phyloP scores from a whole-genome alignment of 2,113 vertebrate species.

The Prinia subflava region DNA sequence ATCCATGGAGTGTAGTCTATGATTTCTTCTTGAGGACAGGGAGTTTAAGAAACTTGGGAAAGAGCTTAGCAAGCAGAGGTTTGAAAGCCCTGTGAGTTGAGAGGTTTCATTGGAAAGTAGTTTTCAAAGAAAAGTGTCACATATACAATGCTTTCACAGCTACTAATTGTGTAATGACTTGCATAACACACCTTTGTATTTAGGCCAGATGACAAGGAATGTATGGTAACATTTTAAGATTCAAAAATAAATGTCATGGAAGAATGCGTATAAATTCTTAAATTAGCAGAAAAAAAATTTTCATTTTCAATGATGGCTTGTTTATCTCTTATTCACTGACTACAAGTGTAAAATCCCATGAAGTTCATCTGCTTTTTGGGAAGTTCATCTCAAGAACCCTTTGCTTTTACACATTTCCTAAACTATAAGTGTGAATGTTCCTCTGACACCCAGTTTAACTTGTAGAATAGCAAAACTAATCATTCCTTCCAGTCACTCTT shows the following conservation, averaged over 20 bases:
- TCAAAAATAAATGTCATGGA: background rate
- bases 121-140: background rate
- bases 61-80: background rate
- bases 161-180: background rate
- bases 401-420: background rate
- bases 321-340: background rate
- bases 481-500: background rate
- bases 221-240: background rate
- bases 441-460: background rate
- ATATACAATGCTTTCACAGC: background rate
- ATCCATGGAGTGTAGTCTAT: background rate
- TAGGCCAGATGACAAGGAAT: background rate
- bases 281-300: background rate
- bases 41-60: background rate
- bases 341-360: background rate
- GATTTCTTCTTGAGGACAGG: background rate
- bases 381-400: background rate
- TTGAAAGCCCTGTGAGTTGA: background rate
- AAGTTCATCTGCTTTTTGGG: background rate
- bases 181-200: background rate
- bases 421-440: background rate
- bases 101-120: background rate
- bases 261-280: background rate
- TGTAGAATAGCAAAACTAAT: background rate
- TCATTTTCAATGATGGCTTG: background rate